Evolutionary conservation across 2,113 vertebrate species (phyloP), one percentile per base, ranked within the genome.

Genomic region (Ageneiosus marmoratus): DNA sequence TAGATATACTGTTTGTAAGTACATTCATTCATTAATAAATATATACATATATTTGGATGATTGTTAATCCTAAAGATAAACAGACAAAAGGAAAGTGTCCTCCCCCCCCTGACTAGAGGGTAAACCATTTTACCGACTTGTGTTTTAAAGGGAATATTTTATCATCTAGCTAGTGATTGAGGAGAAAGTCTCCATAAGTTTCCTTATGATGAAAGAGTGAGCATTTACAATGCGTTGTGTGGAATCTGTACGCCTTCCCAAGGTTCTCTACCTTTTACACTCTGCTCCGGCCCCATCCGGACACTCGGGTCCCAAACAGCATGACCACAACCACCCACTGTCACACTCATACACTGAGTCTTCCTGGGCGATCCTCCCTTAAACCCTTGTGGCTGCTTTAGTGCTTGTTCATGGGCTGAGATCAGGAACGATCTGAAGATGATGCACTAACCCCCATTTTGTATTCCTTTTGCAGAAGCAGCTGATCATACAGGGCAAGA

Each of bases 401-500:
- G 95, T 97, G 95, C 96, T 97, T 96, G 95, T 93, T 96, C 97
- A 95, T 92, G 95, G 92, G 90, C 91, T 94, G 87, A 94, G 90
- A 90, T 82, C n/a, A 83, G 37, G 10, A 48, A 85, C 78, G 77
- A 90, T 60, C 86, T 20, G 92, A 92, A 92, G 89, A 89, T 27
- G 77, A 87, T 86, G 93, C 87, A 95, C 89, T 99, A 93, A 99
- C 89, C 85, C 15, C 89, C 65, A 86, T 88, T 89, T 87, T 80
- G 74, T 82, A 88, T 77, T 95, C 95, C 92, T 97, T 90, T 98
- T 97, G 92, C 98, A 99, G 98, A 98, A 98, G 94, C 95, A 95
- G 90, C 93, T 99, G 92, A 93, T 94, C 91, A 96, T 99, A 92
- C 97, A 99, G 89, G 98, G 98, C 88, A 99, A 98, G 93, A 95